These are phyloP conservation scores for Nestor notabilis DNA, from an alignment of 2,113 vertebrate species.

Conservation along the genomic window DNA sequence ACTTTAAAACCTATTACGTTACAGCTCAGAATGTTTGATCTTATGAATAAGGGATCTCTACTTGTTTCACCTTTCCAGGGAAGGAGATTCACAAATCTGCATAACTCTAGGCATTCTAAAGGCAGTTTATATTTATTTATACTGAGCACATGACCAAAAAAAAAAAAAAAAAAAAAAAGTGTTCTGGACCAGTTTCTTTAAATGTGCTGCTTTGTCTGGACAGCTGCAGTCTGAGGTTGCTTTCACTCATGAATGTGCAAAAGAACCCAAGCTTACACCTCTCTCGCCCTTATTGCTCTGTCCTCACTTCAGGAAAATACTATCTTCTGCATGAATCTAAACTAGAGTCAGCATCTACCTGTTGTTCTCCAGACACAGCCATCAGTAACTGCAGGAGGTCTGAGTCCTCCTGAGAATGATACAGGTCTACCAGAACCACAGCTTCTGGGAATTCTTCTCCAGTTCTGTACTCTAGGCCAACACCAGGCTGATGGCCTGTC, in stretches of 20 bases:
- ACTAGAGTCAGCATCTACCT: neutral
- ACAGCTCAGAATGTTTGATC: neutral
- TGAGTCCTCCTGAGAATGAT: neutral
- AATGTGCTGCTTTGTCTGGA: neutral
- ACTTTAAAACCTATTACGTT: neutral
- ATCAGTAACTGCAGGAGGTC: neutral
- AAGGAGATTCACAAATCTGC: neutral
- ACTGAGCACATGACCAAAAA: neutral
- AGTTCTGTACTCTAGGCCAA: neutral
- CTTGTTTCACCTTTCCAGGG: conserved; percentile 6
- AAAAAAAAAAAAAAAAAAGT: neutral
- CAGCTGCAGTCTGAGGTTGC: neutral
- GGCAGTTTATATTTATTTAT: conserved; percentile 24
- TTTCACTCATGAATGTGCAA: neutral
- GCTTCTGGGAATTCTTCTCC: neutral
- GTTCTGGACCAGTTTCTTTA: neutral
- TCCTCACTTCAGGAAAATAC: neutral
- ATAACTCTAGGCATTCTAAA: neutral
- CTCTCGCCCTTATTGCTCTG: neutral
- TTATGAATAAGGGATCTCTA: neutral
- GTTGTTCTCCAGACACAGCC: neutral
- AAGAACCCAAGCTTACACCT: neutral
- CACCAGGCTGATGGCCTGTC: neutral
- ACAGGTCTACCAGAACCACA: neutral
- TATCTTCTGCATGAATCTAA: neutral